Evolutionary conservation across 2,797 vertebrate genomes (phyloP).

Genomic region (Gobio occitaniae): DNA sequence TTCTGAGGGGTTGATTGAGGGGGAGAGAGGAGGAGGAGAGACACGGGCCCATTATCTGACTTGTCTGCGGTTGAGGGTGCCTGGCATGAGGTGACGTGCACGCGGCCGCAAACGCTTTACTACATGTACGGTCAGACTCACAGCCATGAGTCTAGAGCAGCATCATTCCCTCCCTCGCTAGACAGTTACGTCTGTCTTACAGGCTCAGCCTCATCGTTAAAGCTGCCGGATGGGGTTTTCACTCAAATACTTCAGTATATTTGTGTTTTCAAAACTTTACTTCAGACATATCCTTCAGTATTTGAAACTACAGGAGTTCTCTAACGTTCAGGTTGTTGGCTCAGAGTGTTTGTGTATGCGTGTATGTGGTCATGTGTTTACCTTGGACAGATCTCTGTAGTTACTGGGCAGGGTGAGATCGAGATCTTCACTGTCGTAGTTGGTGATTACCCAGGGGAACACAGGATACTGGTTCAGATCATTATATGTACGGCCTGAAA

Average conservation of each 20-base stretch:
- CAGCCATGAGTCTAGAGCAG: not conserved
- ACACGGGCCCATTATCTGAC: constrained; percentile 43
- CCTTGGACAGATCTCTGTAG: constrained; percentile 99
- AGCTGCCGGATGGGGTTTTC: not conserved
- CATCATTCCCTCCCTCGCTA: not conserved
- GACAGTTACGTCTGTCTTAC: constrained; percentile 26
- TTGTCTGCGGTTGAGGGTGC: constrained; percentile 47
- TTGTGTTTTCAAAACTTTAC: constrained; percentile 20
- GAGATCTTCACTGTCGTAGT: constrained; percentile 94
- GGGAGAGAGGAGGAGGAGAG: constrained; percentile 10
- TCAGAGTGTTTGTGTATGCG: not conserved
- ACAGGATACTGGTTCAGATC: constrained; percentile 98
- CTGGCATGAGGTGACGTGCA: constrained; percentile 30
- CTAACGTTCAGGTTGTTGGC: not conserved
- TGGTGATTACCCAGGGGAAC: constrained; percentile 98
- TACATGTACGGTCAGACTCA: constrained; percentile 21
- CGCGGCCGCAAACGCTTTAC: not conserved
- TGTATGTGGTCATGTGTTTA: constrained; percentile 65
- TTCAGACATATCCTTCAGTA: not conserved
- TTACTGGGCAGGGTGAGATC: constrained; percentile 99
- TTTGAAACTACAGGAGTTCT: constrained; percentile 1
- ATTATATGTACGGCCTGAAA: constrained; percentile 90
- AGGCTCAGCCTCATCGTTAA: constrained; percentile 33
- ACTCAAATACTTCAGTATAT: not conserved
- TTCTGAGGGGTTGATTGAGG: constrained; percentile 35